Percentiles rank a stretch among this genome's conserved stretches.
These are phyloP conservation scores for Rachycentron canadum DNA, from an alignment of 2,797 vertebrate genomes.

Conservation along the genomic window DNA sequence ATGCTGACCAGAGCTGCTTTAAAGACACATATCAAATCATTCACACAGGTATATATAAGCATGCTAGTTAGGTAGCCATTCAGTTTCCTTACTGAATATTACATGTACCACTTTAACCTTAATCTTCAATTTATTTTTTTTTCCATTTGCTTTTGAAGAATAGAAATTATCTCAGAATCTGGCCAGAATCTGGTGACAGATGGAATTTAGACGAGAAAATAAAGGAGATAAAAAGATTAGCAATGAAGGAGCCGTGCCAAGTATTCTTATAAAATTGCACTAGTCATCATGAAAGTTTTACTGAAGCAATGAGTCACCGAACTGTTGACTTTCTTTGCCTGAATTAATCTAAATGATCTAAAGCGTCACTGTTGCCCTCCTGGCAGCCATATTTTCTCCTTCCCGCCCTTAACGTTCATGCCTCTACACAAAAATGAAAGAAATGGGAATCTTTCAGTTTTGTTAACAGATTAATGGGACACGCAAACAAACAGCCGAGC, in stretches of 20 bases:
- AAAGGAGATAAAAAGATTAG: constrained; percentile 44
- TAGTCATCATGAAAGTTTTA: constrained; percentile 19
- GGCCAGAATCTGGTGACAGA: constrained; percentile 45
- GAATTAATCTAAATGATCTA: constrained; percentile 1
- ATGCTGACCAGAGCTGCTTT: neutral
- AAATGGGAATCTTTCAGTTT: neutral
- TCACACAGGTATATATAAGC: neutral
- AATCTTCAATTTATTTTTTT: neutral
- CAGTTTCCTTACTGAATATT: neutral
- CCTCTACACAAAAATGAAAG: neutral
- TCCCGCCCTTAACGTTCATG: neutral
- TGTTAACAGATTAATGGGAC: neutral
- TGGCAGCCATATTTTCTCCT: constrained; percentile 9
- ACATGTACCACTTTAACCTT: neutral
- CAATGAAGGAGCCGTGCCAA: constrained; percentile 21
- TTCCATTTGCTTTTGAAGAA: constrained; percentile 13
- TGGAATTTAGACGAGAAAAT: constrained; percentile 49
- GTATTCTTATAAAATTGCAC: constrained; percentile 9
- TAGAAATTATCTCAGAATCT: constrained; percentile 13
- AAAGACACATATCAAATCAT: neutral
- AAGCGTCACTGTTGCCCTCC: neutral
- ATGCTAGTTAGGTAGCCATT: too few species aligned
- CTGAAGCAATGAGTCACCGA: constrained; percentile 24
- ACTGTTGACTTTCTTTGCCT: neutral
- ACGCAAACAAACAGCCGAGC: neutral